These are phyloP conservation scores for Rhinogobius similis DNA, from an alignment of 2,113 vertebrate genomes.

Conservation along the genomic window DNA sequence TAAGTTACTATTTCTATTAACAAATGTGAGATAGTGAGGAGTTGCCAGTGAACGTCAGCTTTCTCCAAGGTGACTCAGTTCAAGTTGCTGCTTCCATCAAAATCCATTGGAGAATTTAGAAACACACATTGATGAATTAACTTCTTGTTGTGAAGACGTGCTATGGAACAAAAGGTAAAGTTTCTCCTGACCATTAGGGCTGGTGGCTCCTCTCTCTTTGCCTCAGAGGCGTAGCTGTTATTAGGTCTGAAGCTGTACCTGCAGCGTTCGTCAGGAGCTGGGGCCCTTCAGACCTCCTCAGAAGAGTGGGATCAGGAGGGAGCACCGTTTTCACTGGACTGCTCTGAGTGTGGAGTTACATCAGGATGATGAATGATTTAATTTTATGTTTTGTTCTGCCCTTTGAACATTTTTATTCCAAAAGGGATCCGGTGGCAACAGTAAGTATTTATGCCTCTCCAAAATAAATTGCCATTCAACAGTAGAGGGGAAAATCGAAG, in stretches of 20 bases:
- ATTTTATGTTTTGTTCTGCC: constrained; percentile 63
- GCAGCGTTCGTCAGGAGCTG: constrained; percentile 15
- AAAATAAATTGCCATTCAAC: constrained; percentile 33
- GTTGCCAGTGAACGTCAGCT: background rate
- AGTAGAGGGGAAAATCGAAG: constrained; percentile 18
- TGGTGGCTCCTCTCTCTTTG: too few species aligned
- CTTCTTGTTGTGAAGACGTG: too few species aligned
- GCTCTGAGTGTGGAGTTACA: constrained; percentile 35
- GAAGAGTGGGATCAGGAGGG: background rate
- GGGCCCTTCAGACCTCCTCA: constrained; percentile 21
- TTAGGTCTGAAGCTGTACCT: constrained; percentile 39
- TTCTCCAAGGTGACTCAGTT: background rate
- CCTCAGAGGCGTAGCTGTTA: constrained; percentile 5
- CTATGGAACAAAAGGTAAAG: too few species aligned
- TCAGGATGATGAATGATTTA: constrained; percentile 67
- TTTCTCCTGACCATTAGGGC: too few species aligned
- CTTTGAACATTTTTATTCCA: constrained; percentile 55
- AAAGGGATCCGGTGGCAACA: constrained; percentile 25
- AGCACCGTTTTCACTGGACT: constrained; percentile 21
- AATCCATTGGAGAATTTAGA: background rate
- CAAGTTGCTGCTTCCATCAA: background rate
- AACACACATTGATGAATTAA: background rate
- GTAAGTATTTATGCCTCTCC: constrained; percentile 28
- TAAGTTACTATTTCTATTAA: background rate
- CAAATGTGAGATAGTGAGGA: background rate